These are phyloP conservation scores for Chelon labrosus DNA, from an alignment of 2,797 vertebrate species.

Conservation along the genomic window DNA sequence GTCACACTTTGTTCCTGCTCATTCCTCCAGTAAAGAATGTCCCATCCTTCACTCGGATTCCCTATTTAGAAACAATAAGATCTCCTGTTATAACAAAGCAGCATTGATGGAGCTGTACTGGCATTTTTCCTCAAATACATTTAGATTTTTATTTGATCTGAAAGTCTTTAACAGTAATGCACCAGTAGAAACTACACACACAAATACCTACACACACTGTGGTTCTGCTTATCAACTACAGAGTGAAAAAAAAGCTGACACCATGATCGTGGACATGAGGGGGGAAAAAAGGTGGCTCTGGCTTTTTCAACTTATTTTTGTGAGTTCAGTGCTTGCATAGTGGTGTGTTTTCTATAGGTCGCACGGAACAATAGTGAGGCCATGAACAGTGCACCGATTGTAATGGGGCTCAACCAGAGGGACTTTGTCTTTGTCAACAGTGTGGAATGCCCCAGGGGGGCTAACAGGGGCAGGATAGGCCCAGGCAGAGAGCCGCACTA, in stretches of 20 bases:
- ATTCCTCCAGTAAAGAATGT: neutral
- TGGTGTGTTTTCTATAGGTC: slow-evolving; percentile 86
- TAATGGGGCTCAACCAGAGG: slow-evolving; percentile 81
- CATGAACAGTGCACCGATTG: slow-evolving; percentile 84
- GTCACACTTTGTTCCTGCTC: too few relatives aligned
- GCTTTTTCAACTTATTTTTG: slow-evolving; percentile 82
- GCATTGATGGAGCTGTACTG: neutral
- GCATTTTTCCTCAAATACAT: neutral
- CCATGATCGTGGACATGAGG: slow-evolving; percentile 37
- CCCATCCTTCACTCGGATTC: too few relatives aligned
- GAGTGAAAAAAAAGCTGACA: slow-evolving; percentile 76
- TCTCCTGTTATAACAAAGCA: neutral
- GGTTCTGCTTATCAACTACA: slow-evolving; percentile 52
- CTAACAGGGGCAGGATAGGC: slow-evolving; percentile 52
- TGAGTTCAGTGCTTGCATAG: slow-evolving; percentile 73
- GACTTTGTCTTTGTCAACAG: slow-evolving; percentile 85
- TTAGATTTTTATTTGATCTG: neutral
- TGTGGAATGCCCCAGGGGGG: slow-evolving; percentile 85
- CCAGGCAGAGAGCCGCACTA: slow-evolving; percentile 46
- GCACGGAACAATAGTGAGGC: slow-evolving; percentile 86
- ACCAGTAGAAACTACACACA: slow-evolving; percentile 1
- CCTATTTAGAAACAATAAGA: too few relatives aligned
- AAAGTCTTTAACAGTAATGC: neutral
- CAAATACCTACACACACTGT: slow-evolving; percentile 8
- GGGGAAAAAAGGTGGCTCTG: slow-evolving; percentile 72